Base-by-base conservation (phyloP, 1,140 invertebrate species). In the Acromyrmex echinatior region DNA sequence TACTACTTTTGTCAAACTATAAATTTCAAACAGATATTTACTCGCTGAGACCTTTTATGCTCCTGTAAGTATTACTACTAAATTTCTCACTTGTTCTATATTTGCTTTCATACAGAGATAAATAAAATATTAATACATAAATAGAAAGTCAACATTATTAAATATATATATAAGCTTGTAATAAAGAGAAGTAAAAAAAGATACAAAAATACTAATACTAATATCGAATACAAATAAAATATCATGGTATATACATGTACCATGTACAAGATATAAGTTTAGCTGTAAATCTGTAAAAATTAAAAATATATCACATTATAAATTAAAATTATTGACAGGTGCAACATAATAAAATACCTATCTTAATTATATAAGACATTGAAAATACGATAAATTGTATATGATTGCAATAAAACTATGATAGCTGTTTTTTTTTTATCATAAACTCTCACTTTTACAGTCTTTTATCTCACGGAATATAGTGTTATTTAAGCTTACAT, bases 41-140 rank as follows among this genome's bases (percentile, higher is more conserved):
- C 49, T 77, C 31, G 35, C 31, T 60, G 89, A 93, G 92, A 93
- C 91, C 88, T 89, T 92, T 92, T 91, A 91, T 86, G 86, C 89
- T 90, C 87, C 45, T 90, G 73, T 90, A 89, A 91, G 66, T 87
- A 90, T 85, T 87, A 88, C 71, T 87, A 74, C 49, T 87, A 87
- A n/a, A 63, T 87, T 91, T 87, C 85, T 73, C 86, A 89, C 65
- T 58, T 49, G 9, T 71, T 87, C 86, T 78, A 21, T 56, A 73
- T 65, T 78, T 78, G 76, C 14, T 78, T 68, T 85, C 65, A 79
- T 31, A 68, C 4, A 58, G 21, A 66, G 45, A 31, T 86, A 25
- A 71, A 28, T 28, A 58, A 58, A 86, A 79, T 35, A 35, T 45
- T 79, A 10, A 49, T 9, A 60, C 31, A 60, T 51, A 78, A 25